A percentile compares a stretch with the other conserved stretches of the same genome.
Evolutionary conservation across 1,140 invertebrate genomes (phyloP).

Genomic region (Chymomyza costata): DNA sequence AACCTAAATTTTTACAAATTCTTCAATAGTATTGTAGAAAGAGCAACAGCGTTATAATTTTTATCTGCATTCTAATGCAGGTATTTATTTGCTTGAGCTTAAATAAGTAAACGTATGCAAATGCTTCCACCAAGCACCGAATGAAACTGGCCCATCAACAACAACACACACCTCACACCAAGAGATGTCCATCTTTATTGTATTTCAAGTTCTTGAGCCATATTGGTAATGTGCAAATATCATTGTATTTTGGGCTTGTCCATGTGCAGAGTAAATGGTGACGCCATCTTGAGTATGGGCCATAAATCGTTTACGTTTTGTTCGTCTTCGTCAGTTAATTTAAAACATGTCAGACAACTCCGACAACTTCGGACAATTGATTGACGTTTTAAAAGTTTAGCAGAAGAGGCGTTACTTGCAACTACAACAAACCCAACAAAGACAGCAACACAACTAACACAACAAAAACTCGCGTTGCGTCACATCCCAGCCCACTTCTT

Average conservation of each 20-base stretch:
- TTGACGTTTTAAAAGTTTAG: constrained; percentile 73
- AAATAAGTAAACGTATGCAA: no score
- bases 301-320: constrained; percentile 66
- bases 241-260: constrained; percentile 20
- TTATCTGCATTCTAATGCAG: no score
- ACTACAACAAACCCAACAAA: constrained; percentile 32
- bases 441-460: constrained; percentile 15
- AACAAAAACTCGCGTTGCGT: not conserved
- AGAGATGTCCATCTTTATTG: constrained; percentile 40
- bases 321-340: constrained; percentile 73
- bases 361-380: constrained; percentile 72
- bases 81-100: no score
- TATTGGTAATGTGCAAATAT: no score
- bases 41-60: no score
- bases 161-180: no score
- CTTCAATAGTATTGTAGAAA: no score
- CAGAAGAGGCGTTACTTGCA: constrained; percentile 50
- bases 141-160: no score
- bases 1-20: no score
- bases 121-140: no score
- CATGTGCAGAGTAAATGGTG: constrained; percentile 12
- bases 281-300: constrained; percentile 58
- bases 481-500: not conserved
- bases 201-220: not conserved
- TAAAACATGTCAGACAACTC: constrained; percentile 73